Percentiles rank a stretch among this genome's conserved stretches.
phyloP scores from a whole-genome alignment of 1,140 invertebrate genomes.

The Eriosoma lanigerum region DNA sequence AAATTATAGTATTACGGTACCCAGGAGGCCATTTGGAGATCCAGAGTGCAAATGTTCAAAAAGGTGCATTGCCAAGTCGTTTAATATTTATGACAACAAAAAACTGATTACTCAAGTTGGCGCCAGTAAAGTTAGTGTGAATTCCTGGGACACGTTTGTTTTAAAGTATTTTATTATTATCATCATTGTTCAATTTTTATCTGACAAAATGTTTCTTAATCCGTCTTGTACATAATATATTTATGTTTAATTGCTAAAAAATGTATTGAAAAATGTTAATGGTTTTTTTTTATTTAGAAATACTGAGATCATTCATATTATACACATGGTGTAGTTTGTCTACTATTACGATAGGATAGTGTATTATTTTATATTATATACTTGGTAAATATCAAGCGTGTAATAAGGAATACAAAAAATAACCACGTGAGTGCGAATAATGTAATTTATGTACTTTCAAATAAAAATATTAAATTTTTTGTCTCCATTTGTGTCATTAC shows the following conservation, averaged over 20 bases:
- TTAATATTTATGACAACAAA: conserved; percentile 40
- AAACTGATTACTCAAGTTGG: conserved; percentile 5
- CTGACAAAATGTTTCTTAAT: no score
- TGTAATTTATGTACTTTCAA: not conserved
- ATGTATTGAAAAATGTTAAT: not conserved
- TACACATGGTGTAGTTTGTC: no score
- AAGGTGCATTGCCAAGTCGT: conserved; percentile 23
- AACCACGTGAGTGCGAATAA: no score
- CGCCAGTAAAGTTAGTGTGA: not conserved
- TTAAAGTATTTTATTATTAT: not conserved
- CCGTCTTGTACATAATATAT: not conserved
- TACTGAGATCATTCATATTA: no score
- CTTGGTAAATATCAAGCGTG: no score
- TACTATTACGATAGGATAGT: no score
- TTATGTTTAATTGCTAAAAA: not conserved
- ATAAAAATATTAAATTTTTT: not conserved
- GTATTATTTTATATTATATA: no score
- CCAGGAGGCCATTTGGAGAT: conserved; percentile 5
- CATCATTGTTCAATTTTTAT: no score
- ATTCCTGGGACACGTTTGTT: not conserved
- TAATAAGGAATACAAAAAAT: no score
- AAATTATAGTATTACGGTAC: conserved; percentile 24
- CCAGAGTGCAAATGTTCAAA: conserved; percentile 7
- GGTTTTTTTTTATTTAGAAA: not conserved
- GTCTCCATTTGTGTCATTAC: not conserved